phyloP scores from a whole-genome alignment of 1,140 invertebrate species.

The Drosophila auraria region DNA sequence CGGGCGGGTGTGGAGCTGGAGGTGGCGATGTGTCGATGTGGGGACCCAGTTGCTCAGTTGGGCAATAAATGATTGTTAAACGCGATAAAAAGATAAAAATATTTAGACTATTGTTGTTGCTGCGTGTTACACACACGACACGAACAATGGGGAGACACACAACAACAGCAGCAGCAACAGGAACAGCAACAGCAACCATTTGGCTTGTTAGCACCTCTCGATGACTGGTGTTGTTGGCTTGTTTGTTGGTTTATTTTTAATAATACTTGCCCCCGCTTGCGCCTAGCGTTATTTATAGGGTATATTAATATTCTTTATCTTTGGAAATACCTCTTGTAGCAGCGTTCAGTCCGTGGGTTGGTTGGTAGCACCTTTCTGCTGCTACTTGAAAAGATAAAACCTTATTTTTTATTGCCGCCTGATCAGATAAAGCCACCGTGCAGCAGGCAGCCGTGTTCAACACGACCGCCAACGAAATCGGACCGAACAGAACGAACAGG shows the following conservation, averaged over 20 bases:
- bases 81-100: constrained; percentile 84
- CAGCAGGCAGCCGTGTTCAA: constrained; percentile 72
- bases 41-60: constrained; percentile 64
- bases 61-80: constrained; percentile 83
- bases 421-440: constrained; percentile 84
- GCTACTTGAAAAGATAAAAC: constrained; percentile 85
- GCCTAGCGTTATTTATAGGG: constrained; percentile 77
- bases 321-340: constrained; percentile 72
- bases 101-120: constrained; percentile 74
- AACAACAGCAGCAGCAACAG: constrained; percentile 23
- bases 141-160: constrained; percentile 38
- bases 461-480: constrained; percentile 46
- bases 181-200: constrained; percentile 39
- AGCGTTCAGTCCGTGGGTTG: constrained; percentile 55
- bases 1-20: constrained; percentile 43
- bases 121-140: constrained; percentile 69
- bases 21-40: constrained; percentile 34
- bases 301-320: constrained; percentile 85
- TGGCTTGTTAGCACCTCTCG: constrained; percentile 76
- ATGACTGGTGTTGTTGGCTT: constrained; percentile 38
- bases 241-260: constrained; percentile 73
- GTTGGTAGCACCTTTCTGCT: constrained; percentile 83
- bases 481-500: constrained; percentile 11
- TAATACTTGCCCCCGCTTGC: constrained; percentile 65
- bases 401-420: constrained; percentile 84